These are phyloP conservation scores for Hydractinia symbiolongicarpus DNA, from an alignment of 30 jellyfish, hydroid and myxozoan genomes.

Conservation along the genomic window DNA sequence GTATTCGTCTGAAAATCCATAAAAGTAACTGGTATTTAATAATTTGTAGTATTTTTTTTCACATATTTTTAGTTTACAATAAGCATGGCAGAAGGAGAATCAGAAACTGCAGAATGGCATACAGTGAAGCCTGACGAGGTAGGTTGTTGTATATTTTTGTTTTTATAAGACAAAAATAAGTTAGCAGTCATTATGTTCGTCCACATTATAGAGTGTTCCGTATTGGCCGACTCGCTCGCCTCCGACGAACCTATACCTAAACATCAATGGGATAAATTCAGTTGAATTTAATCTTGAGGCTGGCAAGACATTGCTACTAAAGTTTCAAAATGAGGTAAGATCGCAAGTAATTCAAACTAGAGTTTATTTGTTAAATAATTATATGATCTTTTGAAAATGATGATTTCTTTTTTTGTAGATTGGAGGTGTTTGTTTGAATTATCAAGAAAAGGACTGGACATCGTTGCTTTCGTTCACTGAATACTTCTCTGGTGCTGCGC, in stretches of 20 bases:
- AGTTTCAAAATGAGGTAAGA: constrained; percentile 63
- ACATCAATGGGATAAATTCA: constrained; percentile 68
- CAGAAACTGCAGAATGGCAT: constrained; percentile 86
- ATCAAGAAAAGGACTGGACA: constrained; percentile 86
- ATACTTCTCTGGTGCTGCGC: constrained; percentile 94
- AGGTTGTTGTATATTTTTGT: neutral
- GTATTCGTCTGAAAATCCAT: too few species aligned
- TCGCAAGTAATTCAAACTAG: too few species aligned
- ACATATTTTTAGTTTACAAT: constrained; percentile 40
- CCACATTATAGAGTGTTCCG: constrained; percentile 62
- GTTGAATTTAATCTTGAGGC: constrained; percentile 63
- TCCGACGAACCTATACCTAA: constrained; percentile 66
- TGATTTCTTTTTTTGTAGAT: constrained; percentile 30
- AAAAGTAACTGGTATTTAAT: too few species aligned
- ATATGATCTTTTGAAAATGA: too few species aligned
- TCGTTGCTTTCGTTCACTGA: constrained; percentile 78
- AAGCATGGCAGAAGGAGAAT: constrained; percentile 87
- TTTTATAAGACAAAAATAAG: too few species aligned
- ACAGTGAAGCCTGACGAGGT: constrained; percentile 89
- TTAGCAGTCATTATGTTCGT: too few species aligned
- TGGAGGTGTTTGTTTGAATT: constrained; percentile 90
- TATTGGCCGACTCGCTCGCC: constrained; percentile 89
- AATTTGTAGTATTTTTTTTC: too few species aligned
- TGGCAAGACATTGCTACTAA: constrained; percentile 66
- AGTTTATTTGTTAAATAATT: neutral